A percentile compares a stretch with the other conserved stretches of the same genome.
Conservation (phyloP, 2,797 vertebrate species). For the Falco biarmicus region DNA sequence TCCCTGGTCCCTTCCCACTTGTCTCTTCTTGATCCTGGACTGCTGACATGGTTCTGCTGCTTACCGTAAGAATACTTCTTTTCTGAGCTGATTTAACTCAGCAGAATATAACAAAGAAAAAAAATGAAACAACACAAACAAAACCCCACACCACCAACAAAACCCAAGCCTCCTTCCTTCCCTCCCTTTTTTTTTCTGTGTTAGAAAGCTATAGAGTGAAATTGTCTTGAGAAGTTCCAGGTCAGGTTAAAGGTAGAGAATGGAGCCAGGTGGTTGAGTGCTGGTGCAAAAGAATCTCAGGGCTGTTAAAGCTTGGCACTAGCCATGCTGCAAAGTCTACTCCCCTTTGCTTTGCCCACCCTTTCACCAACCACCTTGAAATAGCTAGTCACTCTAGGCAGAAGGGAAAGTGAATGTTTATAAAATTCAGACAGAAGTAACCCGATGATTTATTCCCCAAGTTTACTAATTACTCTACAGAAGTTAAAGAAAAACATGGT, state of each 20-base stretch:
- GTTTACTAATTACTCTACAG: background rate
- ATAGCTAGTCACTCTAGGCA: background rate
- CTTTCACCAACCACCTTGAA: background rate
- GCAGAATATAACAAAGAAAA: background rate
- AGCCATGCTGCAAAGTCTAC: background rate
- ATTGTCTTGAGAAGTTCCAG: background rate
- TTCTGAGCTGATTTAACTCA: background rate
- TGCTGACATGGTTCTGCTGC: background rate
- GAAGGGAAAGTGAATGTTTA: background rate
- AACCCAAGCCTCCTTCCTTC: background rate
- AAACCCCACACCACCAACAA: background rate
- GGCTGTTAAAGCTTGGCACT: background rate
- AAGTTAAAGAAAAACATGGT: background rate
- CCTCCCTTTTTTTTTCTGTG: background rate
- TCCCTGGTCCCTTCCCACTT: background rate
- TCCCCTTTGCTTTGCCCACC: background rate
- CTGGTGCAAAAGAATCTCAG: background rate
- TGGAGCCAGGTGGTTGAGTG: background rate
- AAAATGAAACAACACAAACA: background rate
- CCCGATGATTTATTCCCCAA: background rate
- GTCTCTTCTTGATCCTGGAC: background rate
- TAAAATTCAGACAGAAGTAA: background rate
- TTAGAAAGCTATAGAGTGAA: background rate
- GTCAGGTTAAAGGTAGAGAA: background rate
- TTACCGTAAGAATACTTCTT: background rate